Evolutionary conservation across 2,113 vertebrate genomes (phyloP).

Genomic region (Catharus fuscescens): DNA sequence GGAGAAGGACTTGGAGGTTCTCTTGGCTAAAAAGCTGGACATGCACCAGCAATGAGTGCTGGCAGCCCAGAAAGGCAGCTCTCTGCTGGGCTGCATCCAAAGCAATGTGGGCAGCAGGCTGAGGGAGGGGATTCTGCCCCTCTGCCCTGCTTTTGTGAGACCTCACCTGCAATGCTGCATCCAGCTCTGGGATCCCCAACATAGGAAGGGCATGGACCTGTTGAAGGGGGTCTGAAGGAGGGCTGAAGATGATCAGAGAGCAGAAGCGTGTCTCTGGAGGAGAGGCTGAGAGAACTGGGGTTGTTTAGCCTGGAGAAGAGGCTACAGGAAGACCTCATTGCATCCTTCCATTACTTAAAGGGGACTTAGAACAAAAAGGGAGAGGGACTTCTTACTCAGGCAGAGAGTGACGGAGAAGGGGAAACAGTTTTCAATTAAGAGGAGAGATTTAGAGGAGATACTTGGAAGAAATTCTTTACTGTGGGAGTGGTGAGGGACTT

Average conservation of each 20-base stretch:
- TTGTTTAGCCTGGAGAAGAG: not conserved
- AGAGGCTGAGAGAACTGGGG: not conserved
- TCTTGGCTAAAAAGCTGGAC: not conserved
- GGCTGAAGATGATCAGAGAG: not conserved
- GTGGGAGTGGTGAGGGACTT: not conserved
- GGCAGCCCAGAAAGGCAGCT: not conserved
- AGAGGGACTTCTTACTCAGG: not conserved
- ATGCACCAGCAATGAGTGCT: rapidly evolving
- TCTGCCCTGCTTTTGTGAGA: not conserved
- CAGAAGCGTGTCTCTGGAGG: not conserved
- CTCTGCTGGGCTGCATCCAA: not conserved
- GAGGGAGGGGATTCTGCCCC: not conserved
- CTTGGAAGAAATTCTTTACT: not conserved
- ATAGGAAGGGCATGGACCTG: not conserved
- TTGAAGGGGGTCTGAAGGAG: not conserved
- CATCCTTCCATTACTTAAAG: not conserved
- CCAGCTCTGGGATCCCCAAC: not conserved
- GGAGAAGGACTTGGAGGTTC: not conserved
- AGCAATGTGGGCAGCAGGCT: not conserved
- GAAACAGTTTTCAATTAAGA: not conserved
- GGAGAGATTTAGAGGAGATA: not conserved
- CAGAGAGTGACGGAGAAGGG: not conserved
- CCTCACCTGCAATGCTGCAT: not conserved
- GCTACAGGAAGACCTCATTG: not conserved
- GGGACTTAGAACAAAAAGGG: not conserved